Percentiles rank a stretch among this genome's conserved stretches.
phyloP scores from a whole-genome alignment of 2,888 invertebrate genomes.

The Epinotia nisella region DNA sequence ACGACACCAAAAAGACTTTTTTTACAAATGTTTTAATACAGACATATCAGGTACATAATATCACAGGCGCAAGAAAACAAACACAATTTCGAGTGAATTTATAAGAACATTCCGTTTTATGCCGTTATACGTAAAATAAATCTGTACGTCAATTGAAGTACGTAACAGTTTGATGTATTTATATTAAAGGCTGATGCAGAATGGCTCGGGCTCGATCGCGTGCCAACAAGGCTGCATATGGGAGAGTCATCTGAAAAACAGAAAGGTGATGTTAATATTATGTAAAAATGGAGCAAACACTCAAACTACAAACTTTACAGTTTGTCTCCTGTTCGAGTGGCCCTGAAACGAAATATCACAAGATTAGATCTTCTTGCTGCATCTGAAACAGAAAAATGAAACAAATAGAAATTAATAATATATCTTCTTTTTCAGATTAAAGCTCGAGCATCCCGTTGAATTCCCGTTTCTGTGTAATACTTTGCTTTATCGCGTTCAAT shows the following conservation, averaged over 20 bases:
- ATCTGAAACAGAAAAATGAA: slow-evolving; percentile 82
- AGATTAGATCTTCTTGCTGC: slow-evolving; percentile 75
- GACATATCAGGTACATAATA: slow-evolving; percentile 43
- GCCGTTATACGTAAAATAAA: slow-evolving; percentile 51
- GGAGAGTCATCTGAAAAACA: slow-evolving; percentile 84
- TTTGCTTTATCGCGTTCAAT: slow-evolving; percentile 26
- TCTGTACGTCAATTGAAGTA: slow-evolving; percentile 59
- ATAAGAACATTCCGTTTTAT: slow-evolving; percentile 16
- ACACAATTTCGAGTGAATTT: slow-evolving; percentile 9
- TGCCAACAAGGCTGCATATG: slow-evolving; percentile 86
- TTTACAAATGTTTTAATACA: slow-evolving; percentile 33
- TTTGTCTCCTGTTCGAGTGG: slow-evolving; percentile 67
- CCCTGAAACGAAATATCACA: slow-evolving; percentile 67
- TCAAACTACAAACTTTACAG: slow-evolving; percentile 66
- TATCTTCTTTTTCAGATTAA: slow-evolving; percentile 74
- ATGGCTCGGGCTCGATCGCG: slow-evolving; percentile 87
- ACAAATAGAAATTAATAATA: slow-evolving; percentile 71
- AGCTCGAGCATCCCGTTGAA: slow-evolving; percentile 58
- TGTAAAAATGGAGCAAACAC: slow-evolving; percentile 69
- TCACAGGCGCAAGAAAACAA: slow-evolving; percentile 28
- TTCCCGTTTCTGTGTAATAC: slow-evolving; percentile 45
- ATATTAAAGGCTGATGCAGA: slow-evolving; percentile 85
- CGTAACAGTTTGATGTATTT: slow-evolving; percentile 74
- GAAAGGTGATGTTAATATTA: slow-evolving; percentile 79
- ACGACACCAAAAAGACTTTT: slow-evolving; percentile 20